A percentile compares a stretch with the other conserved stretches of the same genome.
These are phyloP conservation scores for Machimus rusticus DNA, from an alignment of 2,888 invertebrate genomes.

Conservation along the genomic window DNA sequence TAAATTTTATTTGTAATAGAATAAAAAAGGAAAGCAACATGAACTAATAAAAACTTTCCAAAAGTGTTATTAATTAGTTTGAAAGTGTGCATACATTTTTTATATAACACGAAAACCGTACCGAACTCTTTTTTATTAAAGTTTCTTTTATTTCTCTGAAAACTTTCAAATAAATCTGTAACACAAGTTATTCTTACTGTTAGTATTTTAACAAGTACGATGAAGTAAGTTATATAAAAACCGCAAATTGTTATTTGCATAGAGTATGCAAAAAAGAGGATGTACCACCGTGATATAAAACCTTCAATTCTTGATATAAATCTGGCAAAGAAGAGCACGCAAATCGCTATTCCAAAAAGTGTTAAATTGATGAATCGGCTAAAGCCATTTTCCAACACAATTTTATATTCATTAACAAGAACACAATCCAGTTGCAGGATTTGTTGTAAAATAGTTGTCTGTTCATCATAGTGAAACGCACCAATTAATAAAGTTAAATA, in stretches of 20 bases:
- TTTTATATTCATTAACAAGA: background rate
- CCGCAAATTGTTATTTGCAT: background rate
- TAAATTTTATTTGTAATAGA: slow-evolving; percentile 58
- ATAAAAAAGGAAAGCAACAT: slow-evolving; percentile 56
- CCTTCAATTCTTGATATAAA: background rate
- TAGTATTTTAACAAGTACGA: background rate
- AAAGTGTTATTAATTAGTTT: slow-evolving; percentile 51
- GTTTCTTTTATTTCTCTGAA: background rate
- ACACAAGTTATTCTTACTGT: background rate
- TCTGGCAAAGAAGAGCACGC: background rate
- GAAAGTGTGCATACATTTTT: background rate
- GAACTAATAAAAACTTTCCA: slow-evolving; percentile 54
- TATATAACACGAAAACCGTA: background rate
- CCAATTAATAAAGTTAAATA: background rate
- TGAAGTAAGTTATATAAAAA: background rate
- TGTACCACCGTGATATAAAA: background rate
- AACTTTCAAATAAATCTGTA: background rate
- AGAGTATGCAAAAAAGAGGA: background rate
- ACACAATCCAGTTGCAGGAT: background rate
- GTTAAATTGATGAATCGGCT: background rate
- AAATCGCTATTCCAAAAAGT: background rate
- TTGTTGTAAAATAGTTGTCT: background rate
- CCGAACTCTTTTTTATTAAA: background rate
- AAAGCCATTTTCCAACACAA: background rate
- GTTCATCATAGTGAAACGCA: background rate